Evolutionary conservation across 2,113 vertebrate genomes (phyloP), one percentile per base, ranked within the genome.

Genomic region (Oncorhynchus clarkii): DNA sequence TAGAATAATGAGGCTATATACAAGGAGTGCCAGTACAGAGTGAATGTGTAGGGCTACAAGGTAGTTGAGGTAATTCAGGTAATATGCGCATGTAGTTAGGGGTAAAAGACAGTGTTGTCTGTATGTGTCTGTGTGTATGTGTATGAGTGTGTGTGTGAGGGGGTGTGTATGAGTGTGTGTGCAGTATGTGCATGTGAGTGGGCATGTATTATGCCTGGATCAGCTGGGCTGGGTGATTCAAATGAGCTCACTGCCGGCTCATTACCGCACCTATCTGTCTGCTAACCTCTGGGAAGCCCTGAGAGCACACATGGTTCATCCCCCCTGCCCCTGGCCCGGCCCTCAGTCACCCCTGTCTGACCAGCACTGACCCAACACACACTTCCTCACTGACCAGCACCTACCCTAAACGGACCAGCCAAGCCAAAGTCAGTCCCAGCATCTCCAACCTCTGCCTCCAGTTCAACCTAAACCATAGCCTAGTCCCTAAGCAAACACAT

Each of bases 261-360:
- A 92, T 92, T 92, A 90, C 86, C 88, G 89, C 91, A 87, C 91
- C 92, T 91, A 93, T 93, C 93, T 93, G 92, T 93, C 90, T 91
- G 83, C 90, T 92, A 92, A 93, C 91, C 92, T 91, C 89, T 85
- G 76, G 75, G 80, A 87, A 85, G 86, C 84, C 82, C 73, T 81
- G 83, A 82, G 75, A 86, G 82, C 80, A 76, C 85, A 85, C 84
- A 67, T 76, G 64, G 80, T 84, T 71, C 82, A 77, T 82, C 82
- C 78, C 79, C 79, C 79, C 79, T 82, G 80, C 84, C 73, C 83
- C 75, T 74, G 87, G 85, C 80, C 74, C 79, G 80, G 87, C 88
- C 82, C 67, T 67, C 18, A 22, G 68, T 24, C 68, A 70, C 11
- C 12, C 34, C 31, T 22, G 39, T 45, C 67, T 48, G 29, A 34